Evolutionary conservation across 2,888 invertebrate species (phyloP), one percentile per base, ranked within the genome.

Genomic region (Clepsis dumicolana): DNA sequence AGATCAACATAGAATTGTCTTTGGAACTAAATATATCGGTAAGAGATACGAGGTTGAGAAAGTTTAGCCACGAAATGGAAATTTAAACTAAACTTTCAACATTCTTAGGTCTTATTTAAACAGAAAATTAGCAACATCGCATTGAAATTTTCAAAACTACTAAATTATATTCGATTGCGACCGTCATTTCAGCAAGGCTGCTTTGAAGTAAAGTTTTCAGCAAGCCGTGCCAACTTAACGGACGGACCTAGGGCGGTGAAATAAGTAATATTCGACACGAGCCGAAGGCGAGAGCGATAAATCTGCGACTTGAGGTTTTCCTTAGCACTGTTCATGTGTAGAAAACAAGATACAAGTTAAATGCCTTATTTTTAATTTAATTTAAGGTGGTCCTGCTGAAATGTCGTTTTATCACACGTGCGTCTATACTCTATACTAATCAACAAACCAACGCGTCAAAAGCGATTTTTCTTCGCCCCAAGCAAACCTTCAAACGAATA

Each of bases 401-500:
- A 38, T 38, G 57, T 48, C 25, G 56, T 12, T 24, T 38, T 62
- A 67, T 57, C 70, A 65, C 72, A 68, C 72, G 48, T 65, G 68
- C 65, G 27, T 38, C 24, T 57, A 59, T 35, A 64, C 48, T 38
- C 24, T 57, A 59, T 35, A 64, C 48, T 64, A 62, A 65, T 64
- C 67, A 65, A 66, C 64, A 64, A 70, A 59, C 71, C 63, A 69
- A 65, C 61, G 48, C 62, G 64, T 57, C 59, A 62, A 44, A 65
- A 64, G 62, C 70, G 65, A 60, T 60, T 70, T 71, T 70, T 71
- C 73, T 75, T 72, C 72, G 78, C 77, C 73, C 14, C 76, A 74
- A 79, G 76, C 76, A 77, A 75, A 75, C 71, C 69, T 75, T 67
- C 48, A 70, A 74, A 69, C 59, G 52, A 64, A 63, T 59, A 57